Evolutionary conservation across 2,888 invertebrate genomes (phyloP), one percentile per base, ranked within the genome.

Genomic region (Conus canariensis): DNA sequence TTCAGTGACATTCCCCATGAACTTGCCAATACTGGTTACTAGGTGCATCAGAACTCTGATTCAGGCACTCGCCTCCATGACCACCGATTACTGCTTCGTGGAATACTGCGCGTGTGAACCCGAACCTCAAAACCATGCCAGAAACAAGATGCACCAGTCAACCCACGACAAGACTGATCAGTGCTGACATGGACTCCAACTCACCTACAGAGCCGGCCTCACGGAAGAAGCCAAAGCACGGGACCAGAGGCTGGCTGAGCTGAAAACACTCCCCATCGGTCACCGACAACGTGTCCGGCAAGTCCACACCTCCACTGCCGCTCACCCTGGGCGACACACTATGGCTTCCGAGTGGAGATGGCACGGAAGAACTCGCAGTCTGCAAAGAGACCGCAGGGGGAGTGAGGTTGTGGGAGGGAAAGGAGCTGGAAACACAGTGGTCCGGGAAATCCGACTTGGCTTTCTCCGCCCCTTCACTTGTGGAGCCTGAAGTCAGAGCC

Each of bases 161-260:
- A 64, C 64, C 64, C 16, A 64, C 12, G 64, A 64, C 64, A 4
- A 64, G 12, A 64, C 64, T 64, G 7, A 64, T 64, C 12, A 16
- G 12, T 7, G 64, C 64, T 10, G 10, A 10, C 64, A 2, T 7
- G 16, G 12, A 19, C 80, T 30, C 25, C 30, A 22, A 70, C 67
- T n/a, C 58, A 88, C 90, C 85, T 19, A 45, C 5, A 74, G 83
- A 77, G 14, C 89, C 89, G 58, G 82, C 58, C 60, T 91, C 90
- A 1, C 90, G 80, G 56, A 85, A 89, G 64, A 91, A 91, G 19
- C 88, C 90, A n/a, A 77, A 80, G 85, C 91, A 91, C 0, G 91
- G 80, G 0, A 88, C 77, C 70, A 91, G 58, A 7, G 58, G 67
- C 45, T 82, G 60, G n/a, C 58, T 77, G 30, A 91, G 77, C 77